These are phyloP conservation scores for Opisthograptis luteolata DNA, from an alignment of 2,888 invertebrate genomes.

Conservation along the genomic window DNA sequence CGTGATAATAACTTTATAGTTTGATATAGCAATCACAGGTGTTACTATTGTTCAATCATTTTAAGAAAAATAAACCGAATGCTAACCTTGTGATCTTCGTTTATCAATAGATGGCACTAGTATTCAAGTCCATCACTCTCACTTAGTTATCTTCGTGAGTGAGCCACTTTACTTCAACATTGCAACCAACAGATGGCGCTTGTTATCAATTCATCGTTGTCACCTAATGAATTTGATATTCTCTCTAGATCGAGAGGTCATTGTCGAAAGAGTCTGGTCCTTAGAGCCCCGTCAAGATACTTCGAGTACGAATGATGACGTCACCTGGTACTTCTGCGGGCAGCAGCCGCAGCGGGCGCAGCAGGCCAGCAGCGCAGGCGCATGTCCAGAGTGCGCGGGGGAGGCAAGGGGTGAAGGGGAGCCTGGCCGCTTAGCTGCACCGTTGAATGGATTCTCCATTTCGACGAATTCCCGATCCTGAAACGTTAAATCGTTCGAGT, in stretches of 20 bases:
- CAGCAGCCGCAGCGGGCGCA: constrained; percentile 95
- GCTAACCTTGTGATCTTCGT: no score
- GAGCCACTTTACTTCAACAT: neutral
- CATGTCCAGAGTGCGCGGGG: constrained; percentile 93
- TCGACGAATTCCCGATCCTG: constrained; percentile 99
- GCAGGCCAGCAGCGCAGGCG: constrained; percentile 90
- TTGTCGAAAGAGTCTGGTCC: neutral
- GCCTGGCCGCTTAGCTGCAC: constrained; percentile 95
- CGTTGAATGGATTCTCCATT: constrained; percentile 97
- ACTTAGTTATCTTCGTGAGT: no score
- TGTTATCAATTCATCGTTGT: no score
- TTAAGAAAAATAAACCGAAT: no score
- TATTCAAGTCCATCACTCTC: neutral
- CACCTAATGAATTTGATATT: no score
- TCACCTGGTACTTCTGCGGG: constrained; percentile 95
- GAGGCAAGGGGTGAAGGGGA: constrained; percentile 94
- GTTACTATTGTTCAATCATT: no score
- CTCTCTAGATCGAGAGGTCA: no score
- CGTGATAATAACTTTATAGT: no score
- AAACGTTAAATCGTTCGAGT: constrained; percentile 28
- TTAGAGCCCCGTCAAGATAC: neutral
- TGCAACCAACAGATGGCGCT: neutral
- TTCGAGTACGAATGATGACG: constrained; percentile 24
- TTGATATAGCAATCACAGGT: no score
- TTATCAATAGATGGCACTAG: no score